Conservation (phyloP, 2,113 vertebrate species). For the Anthoscopus minutus region DNA sequence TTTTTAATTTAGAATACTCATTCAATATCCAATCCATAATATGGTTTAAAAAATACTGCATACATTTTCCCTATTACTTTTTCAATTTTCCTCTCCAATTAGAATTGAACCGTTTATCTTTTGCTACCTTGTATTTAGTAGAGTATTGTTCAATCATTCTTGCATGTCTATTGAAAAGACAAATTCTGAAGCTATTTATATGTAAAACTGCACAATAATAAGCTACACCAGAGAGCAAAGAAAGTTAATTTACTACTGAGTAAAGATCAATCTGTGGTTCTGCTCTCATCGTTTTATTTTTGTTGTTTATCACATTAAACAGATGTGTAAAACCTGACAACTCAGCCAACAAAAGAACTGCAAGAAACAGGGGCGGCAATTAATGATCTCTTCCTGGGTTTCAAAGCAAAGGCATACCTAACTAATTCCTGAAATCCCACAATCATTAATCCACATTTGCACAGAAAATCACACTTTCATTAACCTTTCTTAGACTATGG, state of each 20-base stretch:
- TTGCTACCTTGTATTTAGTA: neutral
- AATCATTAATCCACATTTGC: neutral
- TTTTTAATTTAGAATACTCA: neutral
- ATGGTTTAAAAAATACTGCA: neutral
- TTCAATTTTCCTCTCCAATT: neutral
- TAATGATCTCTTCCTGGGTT: neutral
- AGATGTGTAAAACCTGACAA: neutral
- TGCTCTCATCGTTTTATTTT: neutral
- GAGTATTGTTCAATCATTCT: neutral
- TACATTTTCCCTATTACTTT: neutral
- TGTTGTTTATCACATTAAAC: neutral
- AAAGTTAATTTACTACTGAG: neutral
- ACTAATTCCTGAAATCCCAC: neutral
- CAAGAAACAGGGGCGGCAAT: neutral
- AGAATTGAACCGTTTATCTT: neutral
- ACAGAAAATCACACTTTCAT: neutral
- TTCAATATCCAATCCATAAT: neutral
- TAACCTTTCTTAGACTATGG: neutral
- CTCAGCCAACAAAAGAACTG: neutral
- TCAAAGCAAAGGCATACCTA: neutral
- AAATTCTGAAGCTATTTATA: neutral
- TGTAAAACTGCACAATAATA: neutral
- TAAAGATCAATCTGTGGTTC: neutral
- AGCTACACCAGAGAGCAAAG: neutral
- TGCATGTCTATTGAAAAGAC: neutral